These are phyloP conservation scores for Azorinus chamasolen DNA, from an alignment of 2,888 invertebrate genomes.

Conservation along the genomic window DNA sequence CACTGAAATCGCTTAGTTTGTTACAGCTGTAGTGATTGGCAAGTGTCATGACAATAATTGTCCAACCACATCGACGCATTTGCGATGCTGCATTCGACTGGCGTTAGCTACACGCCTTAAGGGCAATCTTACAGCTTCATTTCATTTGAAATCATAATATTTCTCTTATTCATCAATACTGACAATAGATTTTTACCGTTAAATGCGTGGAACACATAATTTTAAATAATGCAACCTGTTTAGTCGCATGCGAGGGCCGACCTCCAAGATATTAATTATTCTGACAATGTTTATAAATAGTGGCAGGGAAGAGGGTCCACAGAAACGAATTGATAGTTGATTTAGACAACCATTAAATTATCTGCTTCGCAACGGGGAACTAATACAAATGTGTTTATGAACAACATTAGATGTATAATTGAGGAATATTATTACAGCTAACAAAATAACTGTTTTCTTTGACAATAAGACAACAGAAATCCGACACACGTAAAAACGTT, in stretches of 20 bases:
- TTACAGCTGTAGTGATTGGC: slow-evolving; percentile 40
- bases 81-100: slow-evolving; percentile 37
- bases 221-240: slow-evolving; percentile 56
- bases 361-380: too few species aligned
- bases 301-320: background rate
- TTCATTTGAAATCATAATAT: slow-evolving; percentile 68
- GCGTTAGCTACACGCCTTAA: slow-evolving; percentile 43
- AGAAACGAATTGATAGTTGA: too few species aligned
- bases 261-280: slow-evolving; percentile 47
- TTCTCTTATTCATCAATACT: slow-evolving; percentile 57
- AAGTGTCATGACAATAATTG: slow-evolving; percentile 47
- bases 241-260: slow-evolving; percentile 39
- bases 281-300: slow-evolving; percentile 36
- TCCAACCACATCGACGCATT: slow-evolving; percentile 48
- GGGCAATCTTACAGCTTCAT: slow-evolving; percentile 50
- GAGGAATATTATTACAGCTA: too few species aligned
- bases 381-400: too few species aligned
- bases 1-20: background rate
- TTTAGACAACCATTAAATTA: too few species aligned
- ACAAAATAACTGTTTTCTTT: too few species aligned
- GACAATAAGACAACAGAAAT: too few species aligned
- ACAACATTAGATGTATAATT: too few species aligned
- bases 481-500: too few species aligned
- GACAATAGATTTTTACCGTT: slow-evolving; percentile 65
- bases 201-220: slow-evolving; percentile 52